phyloP scores from a whole-genome alignment of 1,140 invertebrate genomes.

The Melitaea cinxia region DNA sequence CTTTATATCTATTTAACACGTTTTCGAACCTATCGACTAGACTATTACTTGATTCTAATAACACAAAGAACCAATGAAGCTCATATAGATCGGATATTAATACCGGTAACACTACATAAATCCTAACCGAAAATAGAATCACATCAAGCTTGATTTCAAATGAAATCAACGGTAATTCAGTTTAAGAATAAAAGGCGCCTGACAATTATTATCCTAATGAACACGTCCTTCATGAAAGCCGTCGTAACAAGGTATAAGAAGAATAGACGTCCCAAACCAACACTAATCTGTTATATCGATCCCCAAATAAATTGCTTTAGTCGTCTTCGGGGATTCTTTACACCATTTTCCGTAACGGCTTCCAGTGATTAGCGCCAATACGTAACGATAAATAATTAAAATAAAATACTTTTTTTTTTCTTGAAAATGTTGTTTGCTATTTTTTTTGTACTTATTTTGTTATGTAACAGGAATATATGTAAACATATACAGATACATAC shows the following conservation, averaged over 20 bases:
- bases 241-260: constrained; percentile 1
- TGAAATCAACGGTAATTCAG: neutral
- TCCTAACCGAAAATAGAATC: too few relatives aligned
- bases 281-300: constrained; percentile 28
- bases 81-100: too few relatives aligned
- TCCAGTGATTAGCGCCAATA: constrained; percentile 16
- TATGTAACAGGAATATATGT: too few relatives aligned
- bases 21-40: too few relatives aligned
- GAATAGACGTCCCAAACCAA: constrained; percentile 10
- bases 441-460: too few relatives aligned
- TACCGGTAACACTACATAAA: too few relatives aligned
- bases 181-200: neutral
- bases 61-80: too few relatives aligned
- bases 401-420: neutral
- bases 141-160: too few relatives aligned
- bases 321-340: constrained; percentile 25
- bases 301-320: constrained; percentile 28
- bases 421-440: too few relatives aligned
- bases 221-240: neutral
- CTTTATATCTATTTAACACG: too few relatives aligned
- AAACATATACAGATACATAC: too few relatives aligned
- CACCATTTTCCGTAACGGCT: constrained; percentile 28
- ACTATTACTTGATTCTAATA: too few relatives aligned
- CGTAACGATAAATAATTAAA: constrained; percentile 14
- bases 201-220: neutral